phyloP scores from a whole-genome alignment of 2,797 vertebrate genomes.

The Melanotaenia maccullochi region DNA sequence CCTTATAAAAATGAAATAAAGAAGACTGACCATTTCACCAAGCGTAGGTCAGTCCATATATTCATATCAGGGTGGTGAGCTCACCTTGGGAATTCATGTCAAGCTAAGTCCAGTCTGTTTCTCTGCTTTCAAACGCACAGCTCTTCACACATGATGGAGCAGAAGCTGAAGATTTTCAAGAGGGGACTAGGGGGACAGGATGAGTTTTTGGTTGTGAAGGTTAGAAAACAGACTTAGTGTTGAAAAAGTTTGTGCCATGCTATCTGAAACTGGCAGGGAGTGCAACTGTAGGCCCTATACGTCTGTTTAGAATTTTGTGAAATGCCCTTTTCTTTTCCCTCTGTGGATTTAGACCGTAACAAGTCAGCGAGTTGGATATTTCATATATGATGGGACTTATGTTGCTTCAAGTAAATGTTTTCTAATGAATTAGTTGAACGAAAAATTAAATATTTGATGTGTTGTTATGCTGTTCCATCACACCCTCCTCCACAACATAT shows the following conservation, averaged over 20 bases:
- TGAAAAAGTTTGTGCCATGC: slow-evolving; percentile 31
- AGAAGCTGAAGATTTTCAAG: slow-evolving; percentile 41
- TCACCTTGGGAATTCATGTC: slow-evolving; percentile 70
- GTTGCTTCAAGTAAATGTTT: background rate
- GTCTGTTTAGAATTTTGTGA: background rate
- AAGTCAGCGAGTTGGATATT: background rate
- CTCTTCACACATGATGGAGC: slow-evolving; percentile 69
- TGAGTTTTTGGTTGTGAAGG: slow-evolving; percentile 39
- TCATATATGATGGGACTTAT: background rate
- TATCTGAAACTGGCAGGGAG: slow-evolving; percentile 15
- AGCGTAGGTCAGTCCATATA: slow-evolving; percentile 69
- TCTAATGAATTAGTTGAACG: too few species aligned
- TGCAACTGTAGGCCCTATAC: background rate
- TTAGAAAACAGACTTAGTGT: slow-evolving; percentile 50
- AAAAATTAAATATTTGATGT: too few species aligned
- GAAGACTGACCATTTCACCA: slow-evolving; percentile 54
- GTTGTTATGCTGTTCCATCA: too few species aligned
- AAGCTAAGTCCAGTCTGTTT: slow-evolving; percentile 64
- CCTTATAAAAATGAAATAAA: slow-evolving; percentile 67
- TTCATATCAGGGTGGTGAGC: slow-evolving; percentile 51
- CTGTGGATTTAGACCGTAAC: background rate
- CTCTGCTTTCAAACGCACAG: slow-evolving; percentile 50
- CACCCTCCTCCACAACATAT: background rate
- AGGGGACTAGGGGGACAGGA: slow-evolving; percentile 15
- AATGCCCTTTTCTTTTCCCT: background rate